A percentile compares a stretch with the other conserved stretches of the same genome.
Evolutionary conservation across 53 echinoderm and acorn worm genomes (phyloP).

Genomic region (Echinarachnius parma): DNA sequence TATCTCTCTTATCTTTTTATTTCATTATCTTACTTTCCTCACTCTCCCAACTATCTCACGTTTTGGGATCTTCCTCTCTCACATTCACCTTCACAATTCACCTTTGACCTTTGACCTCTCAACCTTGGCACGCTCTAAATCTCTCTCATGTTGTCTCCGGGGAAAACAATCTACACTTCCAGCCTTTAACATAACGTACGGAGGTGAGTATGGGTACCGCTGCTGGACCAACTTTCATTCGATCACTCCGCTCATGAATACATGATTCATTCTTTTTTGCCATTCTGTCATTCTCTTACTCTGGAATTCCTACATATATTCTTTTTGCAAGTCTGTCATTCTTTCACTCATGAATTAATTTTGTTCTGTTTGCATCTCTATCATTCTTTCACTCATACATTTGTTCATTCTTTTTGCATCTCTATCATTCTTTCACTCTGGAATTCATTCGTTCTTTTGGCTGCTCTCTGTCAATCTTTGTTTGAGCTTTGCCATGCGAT

Average conservation of each 20-base stretch:
- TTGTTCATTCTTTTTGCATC: not conserved
- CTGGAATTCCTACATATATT: no score
- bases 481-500: not conserved
- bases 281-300: no score
- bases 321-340: no score
- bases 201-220: conserved; percentile 68
- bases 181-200: conserved; percentile 78
- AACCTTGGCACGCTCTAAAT: conserved; percentile 52
- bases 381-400: not conserved
- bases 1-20: not conserved
- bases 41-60: not conserved
- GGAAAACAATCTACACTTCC: conserved; percentile 60
- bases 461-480: not conserved
- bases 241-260: no score
- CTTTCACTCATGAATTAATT: no score
- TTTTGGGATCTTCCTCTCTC: conserved; percentile 22
- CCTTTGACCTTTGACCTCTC: conserved; percentile 32
- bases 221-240: no score
- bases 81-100: conserved; percentile 13
- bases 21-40: not conserved
- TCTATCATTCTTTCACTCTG: not conserved
- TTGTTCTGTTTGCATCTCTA: not conserved
- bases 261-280: no score
- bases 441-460: no score
- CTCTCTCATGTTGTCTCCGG: conserved; percentile 44